Percentiles rank a stretch among this genome's conserved stretches.
phyloP scores from a whole-genome alignment of 2,113 vertebrate genomes.

The Xenotilapia longispinis region DNA sequence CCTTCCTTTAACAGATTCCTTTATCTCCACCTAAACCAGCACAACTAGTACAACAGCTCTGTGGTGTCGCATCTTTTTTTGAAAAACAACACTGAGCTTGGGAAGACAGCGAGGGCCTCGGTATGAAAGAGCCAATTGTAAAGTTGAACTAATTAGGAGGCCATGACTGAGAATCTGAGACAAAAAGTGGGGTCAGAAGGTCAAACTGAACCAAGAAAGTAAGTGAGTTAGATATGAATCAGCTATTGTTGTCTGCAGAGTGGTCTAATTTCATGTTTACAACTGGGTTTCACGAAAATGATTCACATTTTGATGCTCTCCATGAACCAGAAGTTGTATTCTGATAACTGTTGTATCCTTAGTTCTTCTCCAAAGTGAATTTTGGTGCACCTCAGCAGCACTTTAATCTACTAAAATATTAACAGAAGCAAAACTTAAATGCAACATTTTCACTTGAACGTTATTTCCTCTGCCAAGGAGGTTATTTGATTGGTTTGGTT shows the following conservation, averaged over 20 bases:
- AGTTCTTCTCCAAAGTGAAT: not conserved
- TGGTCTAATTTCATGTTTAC: not conserved
- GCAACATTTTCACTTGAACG: not conserved
- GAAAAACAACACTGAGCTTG: not conserved
- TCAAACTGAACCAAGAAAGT: constrained; percentile 12
- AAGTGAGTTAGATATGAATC: constrained; percentile 27
- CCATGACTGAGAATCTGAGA: not conserved
- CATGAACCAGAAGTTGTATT: not conserved
- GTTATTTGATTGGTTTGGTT: not conserved
- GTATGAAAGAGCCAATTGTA: constrained; percentile 43
- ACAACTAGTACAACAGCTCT: not conserved
- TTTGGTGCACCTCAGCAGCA: not conserved
- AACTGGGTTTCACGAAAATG: not conserved
- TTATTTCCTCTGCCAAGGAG: not conserved
- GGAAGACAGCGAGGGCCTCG: not conserved
- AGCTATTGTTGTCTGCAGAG: constrained; percentile 22
- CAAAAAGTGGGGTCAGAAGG: constrained; percentile 26
- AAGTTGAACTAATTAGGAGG: constrained; percentile 35
- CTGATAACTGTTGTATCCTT: not conserved
- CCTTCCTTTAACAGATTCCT: not conserved
- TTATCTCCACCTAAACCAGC: not conserved
- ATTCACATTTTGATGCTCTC: not conserved
- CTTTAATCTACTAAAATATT: not conserved
- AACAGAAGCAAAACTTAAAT: not conserved
- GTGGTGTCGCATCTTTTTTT: not conserved